Evolutionary conservation across 2,113 vertebrate species (phyloP), one percentile per base, ranked within the genome.

Genomic region (Paratilapia polleni): DNA sequence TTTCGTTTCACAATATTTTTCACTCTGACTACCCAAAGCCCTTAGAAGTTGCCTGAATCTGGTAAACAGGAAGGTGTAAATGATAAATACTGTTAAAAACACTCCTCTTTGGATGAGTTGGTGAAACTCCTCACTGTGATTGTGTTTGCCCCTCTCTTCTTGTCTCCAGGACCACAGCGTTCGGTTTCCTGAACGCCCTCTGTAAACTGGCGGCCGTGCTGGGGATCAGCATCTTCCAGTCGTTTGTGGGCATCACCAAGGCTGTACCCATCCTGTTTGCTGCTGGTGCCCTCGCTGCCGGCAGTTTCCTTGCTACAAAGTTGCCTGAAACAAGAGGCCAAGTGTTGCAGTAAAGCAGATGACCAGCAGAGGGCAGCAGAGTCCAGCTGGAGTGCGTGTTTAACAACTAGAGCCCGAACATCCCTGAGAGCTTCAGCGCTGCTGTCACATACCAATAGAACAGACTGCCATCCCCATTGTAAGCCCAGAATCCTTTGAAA

Each of bases 171-270:
- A 97, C 96, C 66, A 99, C 98, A 0, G 98, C 98, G 0, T 99
- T 99, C 0, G 98, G 98, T 3, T 99, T 99, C 95, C 94, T 99
- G 87, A 99, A 99, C 0, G 98, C 98, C 0, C 95, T 99, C 49
- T 98, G 98, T 86, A 98, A 98, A 88, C 93, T 99, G 93, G 98
- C 98, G 0, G 98, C 98, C 0, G 98, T 99, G 49, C 91, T 99
- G 96, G 98, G 98, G 70, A 99, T 99, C 95, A 98, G 97, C 96
- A 98, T 98, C 95, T 99, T 99, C 96, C 97, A 97, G 1, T 99
- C 98, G 9, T 98, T 99, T 2, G 98, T 99, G 41, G 98, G 97
- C 60, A 96, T 99, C 95, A 98, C 98, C 82, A 98, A 99, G 93
- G 98, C 98, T 0, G 96, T 98, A 61, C 98, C 98, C 85, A 99